A percentile compares a stretch with the other conserved stretches of the same genome.
Conservation (phyloP, 2,113 vertebrate species). For the Craseonycteris thonglongyai region DNA sequence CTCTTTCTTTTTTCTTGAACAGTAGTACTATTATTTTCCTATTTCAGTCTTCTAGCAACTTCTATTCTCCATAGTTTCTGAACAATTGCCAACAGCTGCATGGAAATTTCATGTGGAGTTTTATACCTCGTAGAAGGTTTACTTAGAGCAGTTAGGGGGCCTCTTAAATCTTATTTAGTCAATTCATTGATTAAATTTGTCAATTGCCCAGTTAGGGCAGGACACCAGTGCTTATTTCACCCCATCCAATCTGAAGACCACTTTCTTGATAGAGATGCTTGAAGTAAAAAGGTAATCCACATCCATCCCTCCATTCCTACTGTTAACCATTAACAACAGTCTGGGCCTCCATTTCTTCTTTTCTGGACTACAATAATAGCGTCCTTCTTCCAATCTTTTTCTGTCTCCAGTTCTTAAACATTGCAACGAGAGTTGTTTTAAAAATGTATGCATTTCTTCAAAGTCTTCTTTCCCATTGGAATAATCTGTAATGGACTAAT, state of each 20-base stretch:
- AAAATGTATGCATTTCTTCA: background rate
- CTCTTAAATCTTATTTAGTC: background rate
- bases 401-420: background rate
- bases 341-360: background rate
- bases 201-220: background rate
- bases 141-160: background rate
- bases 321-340: background rate
- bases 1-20: background rate
- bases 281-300: background rate
- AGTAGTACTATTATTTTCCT: background rate
- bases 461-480: background rate
- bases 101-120: background rate
- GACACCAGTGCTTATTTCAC: background rate
- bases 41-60: background rate
- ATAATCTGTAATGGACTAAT: background rate
- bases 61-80: background rate
- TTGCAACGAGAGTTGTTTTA: background rate
- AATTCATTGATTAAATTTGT: slow-evolving; percentile 2
- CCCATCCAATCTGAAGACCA: background rate
- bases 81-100: background rate
- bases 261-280: background rate
- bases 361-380: background rate
- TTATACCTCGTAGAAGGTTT: background rate
- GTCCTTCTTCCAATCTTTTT: background rate
- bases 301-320: background rate